Conservation (phyloP, 2,888 invertebrate species). For the Gymnocheta viridis region DNA sequence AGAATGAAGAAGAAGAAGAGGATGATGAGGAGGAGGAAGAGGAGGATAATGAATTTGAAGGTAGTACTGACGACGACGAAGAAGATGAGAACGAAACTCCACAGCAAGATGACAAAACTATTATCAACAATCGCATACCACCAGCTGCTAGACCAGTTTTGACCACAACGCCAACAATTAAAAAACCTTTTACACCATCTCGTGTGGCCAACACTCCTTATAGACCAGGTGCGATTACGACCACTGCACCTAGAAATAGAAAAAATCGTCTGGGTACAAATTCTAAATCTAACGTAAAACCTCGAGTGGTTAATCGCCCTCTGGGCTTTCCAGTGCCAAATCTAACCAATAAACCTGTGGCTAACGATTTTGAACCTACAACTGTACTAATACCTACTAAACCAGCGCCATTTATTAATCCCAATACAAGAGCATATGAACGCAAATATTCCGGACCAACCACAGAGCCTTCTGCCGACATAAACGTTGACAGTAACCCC, state of each 20-base stretch:
- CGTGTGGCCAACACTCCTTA: conserved; percentile 47
- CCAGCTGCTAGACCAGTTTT: conserved; percentile 72
- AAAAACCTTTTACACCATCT: conserved; percentile 35
- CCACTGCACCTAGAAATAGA: conserved; percentile 12
- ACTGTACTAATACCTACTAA: conserved; percentile 76
- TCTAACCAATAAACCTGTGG: conserved; percentile 78
- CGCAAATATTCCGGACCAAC: conserved; percentile 78
- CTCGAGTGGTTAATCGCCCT: conserved; percentile 78
- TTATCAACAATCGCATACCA: conserved; percentile 71
- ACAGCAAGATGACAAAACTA: conserved; percentile 38
- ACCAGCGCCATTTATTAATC: conserved; percentile 78
- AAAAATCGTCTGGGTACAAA: conserved; percentile 69
- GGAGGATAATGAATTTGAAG: conserved; percentile 64
- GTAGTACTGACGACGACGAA: conserved; percentile 65
- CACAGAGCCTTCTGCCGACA: conserved; percentile 75
- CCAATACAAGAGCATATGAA: conserved; percentile 80
- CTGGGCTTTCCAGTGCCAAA: conserved; percentile 74
- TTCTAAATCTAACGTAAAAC: conserved; percentile 73
- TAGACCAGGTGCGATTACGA: conserved; percentile 13
- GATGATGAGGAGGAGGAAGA: conserved; percentile 21
- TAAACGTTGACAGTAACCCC: conserved; percentile 71
- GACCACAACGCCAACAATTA: conserved; percentile 47
- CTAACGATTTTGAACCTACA: conserved; percentile 76
- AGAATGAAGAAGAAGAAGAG: conserved; percentile 15
- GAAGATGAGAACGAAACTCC: conserved; percentile 63